Evolutionary conservation across 64 coral and sea anemone species (phyloP), one percentile per base, ranked within the genome.

Genomic region (Astreopora myriophthalma): DNA sequence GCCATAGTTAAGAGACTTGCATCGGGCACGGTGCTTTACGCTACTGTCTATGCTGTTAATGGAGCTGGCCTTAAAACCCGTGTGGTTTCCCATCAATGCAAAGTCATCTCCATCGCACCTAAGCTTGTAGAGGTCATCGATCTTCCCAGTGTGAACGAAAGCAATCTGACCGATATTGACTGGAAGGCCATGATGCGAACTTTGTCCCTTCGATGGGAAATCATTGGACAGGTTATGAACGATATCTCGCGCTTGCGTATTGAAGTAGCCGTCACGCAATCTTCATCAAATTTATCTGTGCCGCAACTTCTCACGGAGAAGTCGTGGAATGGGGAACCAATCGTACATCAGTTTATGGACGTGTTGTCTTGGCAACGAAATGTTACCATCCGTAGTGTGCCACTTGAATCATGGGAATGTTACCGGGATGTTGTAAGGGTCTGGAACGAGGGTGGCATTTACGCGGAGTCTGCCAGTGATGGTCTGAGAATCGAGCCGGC

Each of bases 181-280:
- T 97, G 92, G 91, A 91, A 90, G 69, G 73, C 95, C 5, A 87
- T 89, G 74, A 85, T 51, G 87, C 46, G 94, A 57, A 94, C 61
- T 7, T 51, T 97, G 13, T 90, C 87, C 5, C 72, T 97, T 8
- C 76, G 86, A 5, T 97, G 91, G 91, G 73, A 90, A 32, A 29
- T 91, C 20, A 77, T 94, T 74, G 81, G 71, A 40, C 73, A 64
- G 19, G 85, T 62, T 37, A 24, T 93, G 1, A 75, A 83, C 6
- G 92, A 97, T 64, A 89, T 97, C 84, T 94, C 95, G 0, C 92
- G 95, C 37, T 44, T 97, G 75, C 86, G 76, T 24, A 34, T 97
- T 42, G 80, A 93, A 80, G 91, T 97, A 38, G 81, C 88, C 29
- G 68, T 93, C 3, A 93, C 93, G 5, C 32, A 76, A 4, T 25